A percentile compares a stretch with the other conserved stretches of the same genome.
phyloP scores from a whole-genome alignment of 37 sponge, comb jelly and placozoan species.

The Beroe forskalii region DNA sequence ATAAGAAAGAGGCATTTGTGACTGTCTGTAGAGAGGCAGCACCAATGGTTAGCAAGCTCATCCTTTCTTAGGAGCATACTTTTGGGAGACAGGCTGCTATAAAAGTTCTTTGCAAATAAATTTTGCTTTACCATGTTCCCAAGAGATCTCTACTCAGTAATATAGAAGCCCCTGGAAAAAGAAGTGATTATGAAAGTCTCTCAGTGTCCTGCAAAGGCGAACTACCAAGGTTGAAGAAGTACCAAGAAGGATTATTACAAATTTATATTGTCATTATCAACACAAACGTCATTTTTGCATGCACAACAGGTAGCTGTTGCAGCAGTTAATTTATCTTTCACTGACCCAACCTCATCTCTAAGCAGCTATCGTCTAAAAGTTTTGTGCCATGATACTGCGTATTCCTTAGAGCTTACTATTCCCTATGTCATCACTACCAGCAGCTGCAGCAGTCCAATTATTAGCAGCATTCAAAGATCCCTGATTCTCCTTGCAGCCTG shows the following conservation, averaged over 20 bases:
- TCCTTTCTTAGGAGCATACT: neutral
- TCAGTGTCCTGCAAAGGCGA: no score
- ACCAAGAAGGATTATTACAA: no score
- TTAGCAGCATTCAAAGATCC: neutral
- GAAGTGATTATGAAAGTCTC: no score
- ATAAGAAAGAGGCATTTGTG: neutral
- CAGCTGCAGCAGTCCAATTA: neutral
- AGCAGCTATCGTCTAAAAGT: neutral
- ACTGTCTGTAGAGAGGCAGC: neutral
- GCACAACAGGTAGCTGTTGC: no score
- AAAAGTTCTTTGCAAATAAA: no score
- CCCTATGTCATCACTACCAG: neutral
- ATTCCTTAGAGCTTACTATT: neutral
- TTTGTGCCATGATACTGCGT: neutral
- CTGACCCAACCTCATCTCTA: neutral
- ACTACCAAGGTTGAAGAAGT: no score
- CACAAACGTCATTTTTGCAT: no score
- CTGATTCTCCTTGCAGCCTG: slow-evolving; percentile 27
- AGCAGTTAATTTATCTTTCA: no score
- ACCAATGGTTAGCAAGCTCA: neutral
- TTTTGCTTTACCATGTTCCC: no score
- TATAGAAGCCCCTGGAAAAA: no score
- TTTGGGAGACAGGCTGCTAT: neutral
- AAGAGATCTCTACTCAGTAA: no score
- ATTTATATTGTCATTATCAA: no score